A percentile compares a stretch with the other conserved stretches of the same genome.
These are phyloP conservation scores for Drosophila cognata DNA, from an alignment of 2,888 invertebrate genomes.

Conservation along the genomic window DNA sequence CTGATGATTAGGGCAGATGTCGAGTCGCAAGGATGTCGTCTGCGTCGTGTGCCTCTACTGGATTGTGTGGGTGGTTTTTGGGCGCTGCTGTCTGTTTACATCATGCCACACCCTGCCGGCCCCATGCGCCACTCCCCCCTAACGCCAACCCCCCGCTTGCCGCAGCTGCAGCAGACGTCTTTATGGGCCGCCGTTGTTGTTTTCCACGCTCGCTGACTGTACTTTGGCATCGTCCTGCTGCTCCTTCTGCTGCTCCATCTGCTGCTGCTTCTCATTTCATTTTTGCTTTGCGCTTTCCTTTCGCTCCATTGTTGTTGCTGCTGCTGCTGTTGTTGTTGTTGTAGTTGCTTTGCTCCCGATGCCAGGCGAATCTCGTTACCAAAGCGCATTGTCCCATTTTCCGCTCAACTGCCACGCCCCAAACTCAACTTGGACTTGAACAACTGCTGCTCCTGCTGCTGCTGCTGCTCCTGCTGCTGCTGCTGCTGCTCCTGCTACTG, in stretches of 20 bases:
- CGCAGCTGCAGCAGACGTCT: constrained; percentile 73
- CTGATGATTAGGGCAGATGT: constrained; percentile 77
- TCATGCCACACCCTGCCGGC: constrained; percentile 22
- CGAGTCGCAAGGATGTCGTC: constrained; percentile 55
- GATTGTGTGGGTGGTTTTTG: background rate
- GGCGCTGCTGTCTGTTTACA: constrained; percentile 18
- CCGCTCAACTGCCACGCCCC: constrained; percentile 55
- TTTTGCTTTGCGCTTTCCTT: constrained; percentile 9
- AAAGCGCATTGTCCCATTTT: constrained; percentile 60
- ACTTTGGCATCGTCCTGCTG: constrained; percentile 59
- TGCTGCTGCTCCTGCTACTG: background rate
- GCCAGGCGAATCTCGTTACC: constrained; percentile 26
- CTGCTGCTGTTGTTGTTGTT: background rate
- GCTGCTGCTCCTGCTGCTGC: background rate
- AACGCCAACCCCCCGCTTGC: background rate
- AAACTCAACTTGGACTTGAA: constrained; percentile 26
- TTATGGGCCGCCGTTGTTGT: constrained; percentile 73
- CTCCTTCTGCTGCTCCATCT: constrained; percentile 32
- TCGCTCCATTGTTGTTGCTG: background rate
- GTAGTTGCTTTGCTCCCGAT: constrained; percentile 32
- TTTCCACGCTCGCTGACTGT: constrained; percentile 78
- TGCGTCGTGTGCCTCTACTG: constrained; percentile 18
- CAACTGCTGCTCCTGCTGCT: constrained; percentile 9
- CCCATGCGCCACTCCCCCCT: constrained; percentile 1
- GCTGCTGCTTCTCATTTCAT: constrained; percentile 14